phyloP scores from a whole-genome alignment of 2,113 vertebrate species.

The Platysteira castanea region DNA sequence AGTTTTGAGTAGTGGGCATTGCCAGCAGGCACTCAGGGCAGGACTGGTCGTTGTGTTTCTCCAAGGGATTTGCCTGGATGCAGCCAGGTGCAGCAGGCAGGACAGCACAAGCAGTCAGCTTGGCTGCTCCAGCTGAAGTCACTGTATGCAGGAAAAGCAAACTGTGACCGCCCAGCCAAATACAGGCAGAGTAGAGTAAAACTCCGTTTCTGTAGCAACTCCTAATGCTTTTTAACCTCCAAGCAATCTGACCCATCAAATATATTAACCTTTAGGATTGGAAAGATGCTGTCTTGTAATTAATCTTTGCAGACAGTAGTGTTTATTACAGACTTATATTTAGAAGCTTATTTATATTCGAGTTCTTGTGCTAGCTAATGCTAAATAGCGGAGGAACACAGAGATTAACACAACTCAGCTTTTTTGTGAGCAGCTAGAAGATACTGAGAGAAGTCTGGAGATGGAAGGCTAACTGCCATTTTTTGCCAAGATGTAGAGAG shows the following conservation, averaged over 20 bases:
- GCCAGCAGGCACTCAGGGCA: accelerated
- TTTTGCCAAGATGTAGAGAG: background rate
- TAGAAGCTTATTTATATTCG: background rate
- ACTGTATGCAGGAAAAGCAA: background rate
- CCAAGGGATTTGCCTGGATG: background rate
- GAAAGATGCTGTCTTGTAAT: background rate
- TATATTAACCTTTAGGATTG: background rate
- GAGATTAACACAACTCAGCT: background rate
- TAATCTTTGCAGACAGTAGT: background rate
- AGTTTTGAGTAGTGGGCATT: background rate
- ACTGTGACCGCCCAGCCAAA: background rate
- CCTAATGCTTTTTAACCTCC: background rate
- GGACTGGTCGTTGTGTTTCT: background rate
- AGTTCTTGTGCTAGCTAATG: background rate
- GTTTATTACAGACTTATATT: background rate
- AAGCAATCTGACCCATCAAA: background rate
- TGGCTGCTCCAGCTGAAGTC: background rate
- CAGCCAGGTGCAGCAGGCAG: background rate
- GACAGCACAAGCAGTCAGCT: background rate
- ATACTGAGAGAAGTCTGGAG: background rate
- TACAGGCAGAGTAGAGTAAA: background rate
- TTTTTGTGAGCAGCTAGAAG: background rate
- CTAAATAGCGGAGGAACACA: background rate
- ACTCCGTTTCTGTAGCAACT: background rate
- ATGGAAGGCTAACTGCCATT: background rate